These are phyloP conservation scores for Lottia scabra DNA, from an alignment of 2,888 invertebrate species.

Conservation along the genomic window DNA sequence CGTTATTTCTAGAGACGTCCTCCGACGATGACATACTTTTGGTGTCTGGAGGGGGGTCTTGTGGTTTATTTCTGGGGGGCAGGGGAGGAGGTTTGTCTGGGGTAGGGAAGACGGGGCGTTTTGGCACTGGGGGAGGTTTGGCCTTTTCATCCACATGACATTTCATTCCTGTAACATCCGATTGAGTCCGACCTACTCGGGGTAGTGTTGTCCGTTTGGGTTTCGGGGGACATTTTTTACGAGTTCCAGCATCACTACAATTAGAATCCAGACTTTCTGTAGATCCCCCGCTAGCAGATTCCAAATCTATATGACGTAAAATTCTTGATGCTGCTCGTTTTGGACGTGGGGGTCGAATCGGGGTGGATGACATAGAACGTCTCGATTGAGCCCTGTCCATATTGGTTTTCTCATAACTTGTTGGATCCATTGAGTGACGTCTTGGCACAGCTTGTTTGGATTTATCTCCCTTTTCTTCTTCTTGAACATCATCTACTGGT, in stretches of 20 bases:
- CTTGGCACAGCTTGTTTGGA: too few relatives aligned
- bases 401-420: not conserved
- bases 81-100: conserved; percentile 29
- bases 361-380: conserved; percentile 25
- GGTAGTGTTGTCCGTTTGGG: conserved; percentile 51
- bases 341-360: conserved; percentile 51
- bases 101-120: conserved; percentile 18
- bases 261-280: conserved; percentile 23
- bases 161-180: conserved; percentile 53
- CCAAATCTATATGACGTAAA: conserved; percentile 14
- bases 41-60: not conserved
- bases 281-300: too few relatives aligned
- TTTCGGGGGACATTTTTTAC: conserved; percentile 52
- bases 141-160: conserved; percentile 32
- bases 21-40: not conserved
- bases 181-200: conserved; percentile 51
- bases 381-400: conserved; percentile 27
- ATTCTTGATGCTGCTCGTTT: conserved; percentile 40
- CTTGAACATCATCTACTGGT: too few relatives aligned
- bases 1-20: not conserved
- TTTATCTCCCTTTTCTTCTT: too few relatives aligned
- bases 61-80: conserved; percentile 30
- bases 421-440: not conserved
- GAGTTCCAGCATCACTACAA: conserved; percentile 38
- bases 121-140: conserved; percentile 28